Evolutionary conservation across 1,140 invertebrate species (phyloP).

Genomic region (Procambarus clarkii): DNA sequence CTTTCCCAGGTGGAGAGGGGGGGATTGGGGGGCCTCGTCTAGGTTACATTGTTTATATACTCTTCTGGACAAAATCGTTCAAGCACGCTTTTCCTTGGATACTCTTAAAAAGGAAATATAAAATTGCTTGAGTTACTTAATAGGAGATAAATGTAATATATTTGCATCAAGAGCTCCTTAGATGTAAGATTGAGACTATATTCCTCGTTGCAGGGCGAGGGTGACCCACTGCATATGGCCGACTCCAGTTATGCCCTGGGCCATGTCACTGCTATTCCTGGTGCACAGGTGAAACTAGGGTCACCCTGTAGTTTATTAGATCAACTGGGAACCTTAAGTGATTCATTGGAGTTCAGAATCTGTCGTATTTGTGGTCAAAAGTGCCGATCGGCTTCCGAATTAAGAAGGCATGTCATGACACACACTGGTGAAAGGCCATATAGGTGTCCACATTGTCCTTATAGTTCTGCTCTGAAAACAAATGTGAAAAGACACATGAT

Average conservation of each 20-base stretch:
- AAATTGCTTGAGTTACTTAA: not conserved
- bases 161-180: not conserved
- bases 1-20: too few relatives aligned
- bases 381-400: conserved; percentile 44
- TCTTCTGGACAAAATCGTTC: too few relatives aligned
- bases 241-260: conserved; percentile 30
- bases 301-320: conserved; percentile 23
- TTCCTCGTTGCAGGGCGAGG: conserved; percentile 53
- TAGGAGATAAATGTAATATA: not conserved
- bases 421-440: conserved; percentile 70
- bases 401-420: conserved; percentile 62
- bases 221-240: conserved; percentile 36
- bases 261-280: conserved; percentile 4
- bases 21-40: too few relatives aligned
- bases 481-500: conserved; percentile 56
- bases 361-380: conserved; percentile 43
- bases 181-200: conserved; percentile 28
- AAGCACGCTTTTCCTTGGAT: too few relatives aligned
- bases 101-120: too few relatives aligned
- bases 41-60: too few relatives aligned
- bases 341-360: not conserved
- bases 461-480: conserved; percentile 46
- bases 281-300: conserved; percentile 31
- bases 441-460: conserved; percentile 60
- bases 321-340: not conserved